These are phyloP conservation scores for Trichoplusia ni DNA, from an alignment of 1,140 invertebrate genomes.

Conservation along the genomic window DNA sequence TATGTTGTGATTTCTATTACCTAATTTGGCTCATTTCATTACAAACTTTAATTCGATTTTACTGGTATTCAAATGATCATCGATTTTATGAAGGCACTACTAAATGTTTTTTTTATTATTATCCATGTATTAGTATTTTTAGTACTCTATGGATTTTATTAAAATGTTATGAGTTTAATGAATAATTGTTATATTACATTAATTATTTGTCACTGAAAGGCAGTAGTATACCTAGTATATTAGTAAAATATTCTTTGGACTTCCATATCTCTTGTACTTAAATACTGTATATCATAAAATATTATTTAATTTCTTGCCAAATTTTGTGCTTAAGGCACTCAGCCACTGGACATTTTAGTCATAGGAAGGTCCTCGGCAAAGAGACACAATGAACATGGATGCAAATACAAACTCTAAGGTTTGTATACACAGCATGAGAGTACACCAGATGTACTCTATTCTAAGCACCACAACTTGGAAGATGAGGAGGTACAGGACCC, in stretches of 20 bases:
- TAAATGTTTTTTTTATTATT: neutral
- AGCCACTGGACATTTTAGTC: conserved; percentile 48
- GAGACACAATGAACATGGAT: conserved; percentile 87
- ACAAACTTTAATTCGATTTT: too few relatives aligned
- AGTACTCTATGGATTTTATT: neutral
- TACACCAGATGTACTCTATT: conserved; percentile 92
- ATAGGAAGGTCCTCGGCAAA: conserved; percentile 85
- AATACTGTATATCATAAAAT: neutral
- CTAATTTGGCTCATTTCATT: too few relatives aligned
- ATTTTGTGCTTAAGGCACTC: conserved; percentile 18
- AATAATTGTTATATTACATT: neutral
- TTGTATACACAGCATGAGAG: conserved; percentile 90
- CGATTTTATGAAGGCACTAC: too few relatives aligned
- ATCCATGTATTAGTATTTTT: neutral
- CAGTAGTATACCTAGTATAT: neutral
- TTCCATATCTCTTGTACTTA: neutral
- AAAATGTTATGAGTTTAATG: neutral
- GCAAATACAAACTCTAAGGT: conserved; percentile 89
- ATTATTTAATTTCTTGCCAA: neutral
- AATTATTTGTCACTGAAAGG: conserved; percentile 17
- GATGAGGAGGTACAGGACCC: conserved; percentile 90
- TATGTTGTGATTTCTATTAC: too few relatives aligned
- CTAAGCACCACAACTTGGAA: conserved; percentile 93
- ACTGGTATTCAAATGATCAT: too few relatives aligned
- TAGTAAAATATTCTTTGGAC: too few relatives aligned